Evolutionary conservation across 2,888 invertebrate species (phyloP).

Genomic region (Thelaira solivaga): DNA sequence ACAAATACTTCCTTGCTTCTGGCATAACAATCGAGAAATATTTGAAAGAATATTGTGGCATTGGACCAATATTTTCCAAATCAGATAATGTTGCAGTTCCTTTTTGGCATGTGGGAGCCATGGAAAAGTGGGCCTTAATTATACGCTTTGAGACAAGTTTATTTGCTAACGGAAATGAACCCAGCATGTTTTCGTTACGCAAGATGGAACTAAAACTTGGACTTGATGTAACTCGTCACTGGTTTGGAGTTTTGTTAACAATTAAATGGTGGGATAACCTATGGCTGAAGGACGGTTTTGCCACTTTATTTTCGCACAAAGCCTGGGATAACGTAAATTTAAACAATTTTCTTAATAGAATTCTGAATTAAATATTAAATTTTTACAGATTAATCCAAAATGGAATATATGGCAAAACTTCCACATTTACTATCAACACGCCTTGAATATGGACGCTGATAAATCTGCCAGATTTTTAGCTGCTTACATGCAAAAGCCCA

Average conservation of each 20-base stretch:
- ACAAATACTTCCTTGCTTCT: slow-evolving; percentile 84
- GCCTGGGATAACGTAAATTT: slow-evolving; percentile 69
- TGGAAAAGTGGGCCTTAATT: too few relatives aligned
- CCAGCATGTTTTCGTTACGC: slow-evolving; percentile 66
- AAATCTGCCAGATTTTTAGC: slow-evolving; percentile 88
- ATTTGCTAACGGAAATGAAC: slow-evolving; percentile 67
- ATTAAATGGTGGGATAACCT: slow-evolving; percentile 84
- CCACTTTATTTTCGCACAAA: slow-evolving; percentile 72
- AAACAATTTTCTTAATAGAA: neutral
- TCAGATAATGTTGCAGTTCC: slow-evolving; percentile 91
- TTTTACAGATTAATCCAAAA: slow-evolving; percentile 78
- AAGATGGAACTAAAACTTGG: slow-evolving; percentile 78
- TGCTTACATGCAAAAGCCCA: slow-evolving; percentile 88
- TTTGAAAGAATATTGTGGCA: slow-evolving; percentile 80
- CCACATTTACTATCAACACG: slow-evolving; percentile 85
- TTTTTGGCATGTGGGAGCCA: too few relatives aligned
- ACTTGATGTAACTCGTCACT: slow-evolving; percentile 84
- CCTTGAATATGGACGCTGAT: slow-evolving; percentile 84
- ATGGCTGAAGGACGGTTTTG: slow-evolving; percentile 86
- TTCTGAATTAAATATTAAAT: neutral
- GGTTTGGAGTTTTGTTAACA: slow-evolving; percentile 88
- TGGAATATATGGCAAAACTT: slow-evolving; percentile 88
- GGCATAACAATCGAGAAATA: slow-evolving; percentile 84
- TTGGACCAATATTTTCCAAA: slow-evolving; percentile 86
- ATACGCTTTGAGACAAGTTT: too few relatives aligned